These are phyloP conservation scores for Camelus bactrianus DNA, from an alignment of 2,113 vertebrate genomes.

Conservation along the genomic window DNA sequence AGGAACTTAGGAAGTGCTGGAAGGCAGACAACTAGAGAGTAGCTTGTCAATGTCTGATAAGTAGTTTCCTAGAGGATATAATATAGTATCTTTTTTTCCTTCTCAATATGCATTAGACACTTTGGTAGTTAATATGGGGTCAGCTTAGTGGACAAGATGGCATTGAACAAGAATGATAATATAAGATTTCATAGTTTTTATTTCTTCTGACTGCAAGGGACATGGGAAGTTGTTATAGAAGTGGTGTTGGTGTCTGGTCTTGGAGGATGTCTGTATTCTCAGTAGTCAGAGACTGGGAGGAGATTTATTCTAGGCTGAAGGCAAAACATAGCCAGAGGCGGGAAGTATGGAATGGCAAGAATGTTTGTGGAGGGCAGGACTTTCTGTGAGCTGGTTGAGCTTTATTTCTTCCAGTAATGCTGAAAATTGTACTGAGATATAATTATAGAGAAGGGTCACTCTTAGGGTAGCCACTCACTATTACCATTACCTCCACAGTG, in stretches of 20 bases:
- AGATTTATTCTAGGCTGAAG: conserved; percentile 3
- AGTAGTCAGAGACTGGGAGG: not conserved
- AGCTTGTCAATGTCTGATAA: not conserved
- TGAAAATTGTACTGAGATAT: not conserved
- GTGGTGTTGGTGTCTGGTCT: not conserved
- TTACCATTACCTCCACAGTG: not conserved
- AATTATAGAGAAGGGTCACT: not conserved
- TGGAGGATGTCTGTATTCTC: not conserved
- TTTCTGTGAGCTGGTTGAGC: not conserved
- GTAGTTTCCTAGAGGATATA: not conserved
- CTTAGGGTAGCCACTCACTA: not conserved
- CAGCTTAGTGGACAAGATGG: not conserved
- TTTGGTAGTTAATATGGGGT: not conserved
- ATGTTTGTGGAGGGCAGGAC: not conserved
- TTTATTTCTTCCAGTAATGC: not conserved
- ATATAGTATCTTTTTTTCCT: not conserved
- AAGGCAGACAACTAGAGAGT: not conserved
- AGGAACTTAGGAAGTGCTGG: not conserved
- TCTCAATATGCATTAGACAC: not conserved
- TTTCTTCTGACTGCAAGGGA: conserved; percentile 2
- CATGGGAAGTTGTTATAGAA: not conserved
- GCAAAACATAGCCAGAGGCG: not conserved
- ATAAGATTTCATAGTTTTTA: not conserved
- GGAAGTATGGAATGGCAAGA: not conserved
- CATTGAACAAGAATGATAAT: not conserved